Conservation (phyloP, 2,113 vertebrate genomes). For the Chaenogobius annularis region DNA sequence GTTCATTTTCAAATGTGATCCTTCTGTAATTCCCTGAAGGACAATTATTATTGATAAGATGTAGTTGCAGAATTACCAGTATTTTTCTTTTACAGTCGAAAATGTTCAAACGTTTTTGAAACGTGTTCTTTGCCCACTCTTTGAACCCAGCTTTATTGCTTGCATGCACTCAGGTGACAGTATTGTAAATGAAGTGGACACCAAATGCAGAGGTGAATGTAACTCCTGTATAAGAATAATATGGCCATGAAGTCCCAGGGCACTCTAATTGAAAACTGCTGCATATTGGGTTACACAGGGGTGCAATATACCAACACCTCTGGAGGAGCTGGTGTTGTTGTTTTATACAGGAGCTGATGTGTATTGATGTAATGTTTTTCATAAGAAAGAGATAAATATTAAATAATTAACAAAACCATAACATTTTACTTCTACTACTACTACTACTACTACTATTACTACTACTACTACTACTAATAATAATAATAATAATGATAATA, state of each 20-base stretch:
- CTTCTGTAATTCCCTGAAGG: background rate
- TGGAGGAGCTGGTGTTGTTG: conserved; percentile 25
- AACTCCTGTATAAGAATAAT: conserved; percentile 42
- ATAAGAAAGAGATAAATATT: too few species aligned
- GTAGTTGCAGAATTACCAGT: background rate
- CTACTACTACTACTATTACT: too few species aligned
- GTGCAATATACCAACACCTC: conserved; percentile 47
- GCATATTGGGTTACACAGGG: conserved; percentile 56
- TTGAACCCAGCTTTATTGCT: too few species aligned
- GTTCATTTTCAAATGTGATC: background rate
- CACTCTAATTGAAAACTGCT: conserved; percentile 67
- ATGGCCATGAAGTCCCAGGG: conserved; percentile 45
- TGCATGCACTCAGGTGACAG: conserved; percentile 28
- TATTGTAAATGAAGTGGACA: conserved; percentile 33
- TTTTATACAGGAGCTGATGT: too few species aligned
- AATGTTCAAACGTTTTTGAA: background rate
- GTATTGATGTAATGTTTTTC: too few species aligned
- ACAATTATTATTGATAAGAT: background rate
- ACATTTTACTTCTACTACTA: too few species aligned
- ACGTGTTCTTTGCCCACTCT: background rate
- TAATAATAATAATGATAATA: too few species aligned
- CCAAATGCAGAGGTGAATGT: conserved; percentile 41
- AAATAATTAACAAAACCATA: too few species aligned
- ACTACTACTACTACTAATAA: too few species aligned
- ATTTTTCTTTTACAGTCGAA: too few species aligned